Evolutionary conservation across 2,113 vertebrate genomes (phyloP).

Genomic region (Cryptotis parvus): DNA sequence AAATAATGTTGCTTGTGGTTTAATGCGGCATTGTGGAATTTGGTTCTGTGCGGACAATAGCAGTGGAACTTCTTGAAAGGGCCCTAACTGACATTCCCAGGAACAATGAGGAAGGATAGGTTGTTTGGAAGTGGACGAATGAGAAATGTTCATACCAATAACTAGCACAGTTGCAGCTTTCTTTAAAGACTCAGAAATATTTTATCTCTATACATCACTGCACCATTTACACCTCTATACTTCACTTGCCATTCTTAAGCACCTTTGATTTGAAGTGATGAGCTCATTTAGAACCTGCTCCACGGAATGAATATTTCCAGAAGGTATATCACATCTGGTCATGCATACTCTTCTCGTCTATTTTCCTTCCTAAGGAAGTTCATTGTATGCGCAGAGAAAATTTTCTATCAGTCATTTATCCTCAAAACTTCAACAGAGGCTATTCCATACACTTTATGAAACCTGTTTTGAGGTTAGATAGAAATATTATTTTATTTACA

Average conservation of each 20-base stretch:
- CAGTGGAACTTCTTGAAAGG: not conserved
- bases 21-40: no score
- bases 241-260: fast-evolving
- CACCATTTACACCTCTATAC: no score
- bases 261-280: not conserved
- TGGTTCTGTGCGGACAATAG: no score
- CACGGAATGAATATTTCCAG: not conserved
- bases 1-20: not conserved
- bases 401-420: not conserved
- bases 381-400: not conserved
- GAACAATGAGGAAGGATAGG: not conserved
- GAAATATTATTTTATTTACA: not conserved
- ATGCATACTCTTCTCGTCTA: not conserved
- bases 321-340: no score
- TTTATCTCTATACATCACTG: no score
- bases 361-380: not conserved
- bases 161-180: not conserved
- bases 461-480: not conserved
- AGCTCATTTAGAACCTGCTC: not conserved
- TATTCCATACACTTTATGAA: not conserved
- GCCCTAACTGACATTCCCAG: fast-evolving
- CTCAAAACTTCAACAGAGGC: not conserved
- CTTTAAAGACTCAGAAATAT: not conserved
- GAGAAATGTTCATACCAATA: not conserved
- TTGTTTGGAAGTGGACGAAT: not conserved